These are phyloP conservation scores for Phymastichus coffea DNA, from an alignment of 1,140 invertebrate species.

Conservation along the genomic window DNA sequence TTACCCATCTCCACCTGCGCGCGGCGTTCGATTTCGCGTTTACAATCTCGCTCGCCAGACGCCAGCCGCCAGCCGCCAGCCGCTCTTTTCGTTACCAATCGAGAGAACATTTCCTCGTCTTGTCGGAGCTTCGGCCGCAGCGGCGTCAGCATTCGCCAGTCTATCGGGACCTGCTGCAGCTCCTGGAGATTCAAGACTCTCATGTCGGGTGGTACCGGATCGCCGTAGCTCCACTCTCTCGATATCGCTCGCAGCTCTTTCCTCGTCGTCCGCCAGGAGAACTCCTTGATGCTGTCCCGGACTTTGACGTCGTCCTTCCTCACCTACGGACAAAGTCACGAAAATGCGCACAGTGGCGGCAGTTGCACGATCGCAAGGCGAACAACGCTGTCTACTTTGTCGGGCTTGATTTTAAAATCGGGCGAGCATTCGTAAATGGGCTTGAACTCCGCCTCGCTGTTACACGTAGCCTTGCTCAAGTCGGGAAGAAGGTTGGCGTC, in stretches of 20 bases:
- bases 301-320: constrained; percentile 55
- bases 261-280: constrained; percentile 67
- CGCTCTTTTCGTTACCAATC: constrained; percentile 45
- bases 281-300: constrained; percentile 56
- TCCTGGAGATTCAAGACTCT: constrained; percentile 73
- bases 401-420: constrained; percentile 84
- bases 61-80: not conserved
- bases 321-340: constrained; percentile 37
- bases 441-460: constrained; percentile 78
- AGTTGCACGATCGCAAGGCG: too few species aligned
- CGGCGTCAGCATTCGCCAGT: constrained; percentile 90
- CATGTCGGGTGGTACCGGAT: constrained; percentile 84
- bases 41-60: not conserved
- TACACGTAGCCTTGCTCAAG: constrained; percentile 74
- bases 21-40: too few species aligned
- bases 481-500: constrained; percentile 80
- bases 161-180: constrained; percentile 81
- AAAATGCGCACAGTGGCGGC: not conserved
- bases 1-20: constrained; percentile 78
- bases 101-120: constrained; percentile 87
- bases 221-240: constrained; percentile 68
- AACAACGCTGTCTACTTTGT: constrained; percentile 64
- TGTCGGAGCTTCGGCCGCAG: constrained; percentile 75
- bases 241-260: constrained; percentile 64
- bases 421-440: constrained; percentile 81